Evolutionary conservation across 2,888 invertebrate genomes (phyloP).

Genomic region (Calliopum simillimum): DNA sequence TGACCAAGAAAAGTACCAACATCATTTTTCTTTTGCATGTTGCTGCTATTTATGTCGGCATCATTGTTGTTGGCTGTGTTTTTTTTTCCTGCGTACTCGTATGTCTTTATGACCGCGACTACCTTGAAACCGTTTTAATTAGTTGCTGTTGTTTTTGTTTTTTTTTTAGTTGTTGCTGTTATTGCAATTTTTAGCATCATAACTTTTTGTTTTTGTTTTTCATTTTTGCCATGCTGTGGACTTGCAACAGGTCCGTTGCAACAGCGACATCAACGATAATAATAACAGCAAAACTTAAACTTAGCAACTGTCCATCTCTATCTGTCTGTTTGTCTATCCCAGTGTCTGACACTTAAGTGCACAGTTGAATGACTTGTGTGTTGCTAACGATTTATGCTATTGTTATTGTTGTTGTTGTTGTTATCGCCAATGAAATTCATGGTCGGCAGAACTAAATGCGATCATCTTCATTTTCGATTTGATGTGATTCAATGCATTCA

Average conservation of each 20-base stretch:
- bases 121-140: constrained; percentile 4
- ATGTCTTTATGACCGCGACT: constrained; percentile 12
- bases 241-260: constrained; percentile 18
- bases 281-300: no score
- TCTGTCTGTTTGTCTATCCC: background rate
- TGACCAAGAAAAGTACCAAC: no score
- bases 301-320: no score
- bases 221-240: no score
- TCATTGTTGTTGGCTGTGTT: no score
- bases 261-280: no score
- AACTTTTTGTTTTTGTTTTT: no score
- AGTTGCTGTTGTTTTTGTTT: background rate
- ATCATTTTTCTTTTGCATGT: no score
- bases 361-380: background rate
- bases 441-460: constrained; percentile 11
- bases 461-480: constrained; percentile 25
- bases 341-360: no score
- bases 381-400: constrained; percentile 12
- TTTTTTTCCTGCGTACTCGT: constrained; percentile 7
- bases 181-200: background rate
- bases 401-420: background rate
- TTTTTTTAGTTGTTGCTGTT: background rate
- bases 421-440: background rate
- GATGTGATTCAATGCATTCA: constrained; percentile 10
- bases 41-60: no score